Evolutionary conservation across 53 echinoderm and acorn worm genomes (phyloP).

Genomic region (Paracentrotus lividus): DNA sequence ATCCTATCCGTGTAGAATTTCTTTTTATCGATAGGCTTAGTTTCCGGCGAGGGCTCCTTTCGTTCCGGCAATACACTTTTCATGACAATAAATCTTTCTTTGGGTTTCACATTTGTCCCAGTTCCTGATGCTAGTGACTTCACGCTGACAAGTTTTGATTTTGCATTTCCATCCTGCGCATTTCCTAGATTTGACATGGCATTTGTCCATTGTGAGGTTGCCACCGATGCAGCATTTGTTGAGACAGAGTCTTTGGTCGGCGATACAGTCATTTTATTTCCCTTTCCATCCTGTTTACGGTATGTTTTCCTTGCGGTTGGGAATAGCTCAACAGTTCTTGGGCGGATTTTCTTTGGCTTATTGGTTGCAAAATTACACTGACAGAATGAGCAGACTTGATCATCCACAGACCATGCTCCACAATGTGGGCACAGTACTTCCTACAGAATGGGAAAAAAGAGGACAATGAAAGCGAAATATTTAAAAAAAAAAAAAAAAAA

Average conservation of each 20-base stretch:
- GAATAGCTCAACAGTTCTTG: background rate
- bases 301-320: conserved; percentile 4
- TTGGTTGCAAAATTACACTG: conserved; percentile 36
- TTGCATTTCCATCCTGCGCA: background rate
- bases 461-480: background rate
- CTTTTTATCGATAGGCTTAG: background rate
- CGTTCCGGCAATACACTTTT: background rate
- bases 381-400: conserved; percentile 47
- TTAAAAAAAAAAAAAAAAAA: background rate
- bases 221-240: background rate
- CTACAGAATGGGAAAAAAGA: background rate
- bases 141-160: background rate
- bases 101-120: background rate
- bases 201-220: background rate
- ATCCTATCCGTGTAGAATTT: conserved; percentile 32
- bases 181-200: background rate
- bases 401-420: conserved; percentile 47
- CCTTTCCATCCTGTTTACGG: background rate
- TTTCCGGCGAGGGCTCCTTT: background rate
- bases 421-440: conserved; percentile 63
- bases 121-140: background rate
- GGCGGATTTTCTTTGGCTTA: conserved; percentile 62
- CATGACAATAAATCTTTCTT: background rate
- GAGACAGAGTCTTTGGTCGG: background rate
- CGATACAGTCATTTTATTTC: background rate